These are phyloP conservation scores for Oryzias woworae DNA, from an alignment of 2,113 vertebrate genomes.

Conservation along the genomic window DNA sequence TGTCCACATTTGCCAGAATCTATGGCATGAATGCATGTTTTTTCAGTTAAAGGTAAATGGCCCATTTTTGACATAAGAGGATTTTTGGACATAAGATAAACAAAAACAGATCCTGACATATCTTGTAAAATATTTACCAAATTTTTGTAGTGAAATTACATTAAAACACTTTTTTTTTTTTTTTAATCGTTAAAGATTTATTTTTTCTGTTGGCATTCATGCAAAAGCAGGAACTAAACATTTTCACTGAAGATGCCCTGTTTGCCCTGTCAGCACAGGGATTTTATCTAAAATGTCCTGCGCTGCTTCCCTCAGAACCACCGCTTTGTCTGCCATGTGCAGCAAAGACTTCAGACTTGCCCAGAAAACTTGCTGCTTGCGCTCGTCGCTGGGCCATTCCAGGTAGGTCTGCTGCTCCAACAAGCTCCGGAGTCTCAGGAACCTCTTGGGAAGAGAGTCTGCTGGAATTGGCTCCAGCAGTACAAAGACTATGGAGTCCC, in stretches of 20 bases:
- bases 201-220: no score
- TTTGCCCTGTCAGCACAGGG: constrained; percentile 11
- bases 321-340: constrained; percentile 60
- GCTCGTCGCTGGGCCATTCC: constrained; percentile 84
- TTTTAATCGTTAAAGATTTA: no score
- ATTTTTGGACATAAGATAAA: no score
- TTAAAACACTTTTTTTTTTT: no score
- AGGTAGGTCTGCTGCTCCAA: constrained; percentile 79
- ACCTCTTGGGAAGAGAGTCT: constrained; percentile 68
- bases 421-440: constrained; percentile 61
- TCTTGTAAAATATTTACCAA: no score
- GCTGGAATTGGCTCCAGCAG: constrained; percentile 70
- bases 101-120: no score
- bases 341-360: constrained; percentile 75
- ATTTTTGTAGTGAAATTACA: no score
- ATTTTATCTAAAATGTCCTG: constrained; percentile 39
- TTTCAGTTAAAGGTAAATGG: no score
- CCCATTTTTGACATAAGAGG: no score
- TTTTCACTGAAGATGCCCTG: not conserved
- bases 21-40: no score
- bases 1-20: no score
- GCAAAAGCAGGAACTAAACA: no score
- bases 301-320: constrained; percentile 49
- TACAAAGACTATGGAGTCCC: constrained; percentile 71
- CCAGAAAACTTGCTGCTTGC: constrained; percentile 85